These are phyloP conservation scores for Trissolcus basalis DNA, from an alignment of 1,140 invertebrate genomes.

Conservation along the genomic window DNA sequence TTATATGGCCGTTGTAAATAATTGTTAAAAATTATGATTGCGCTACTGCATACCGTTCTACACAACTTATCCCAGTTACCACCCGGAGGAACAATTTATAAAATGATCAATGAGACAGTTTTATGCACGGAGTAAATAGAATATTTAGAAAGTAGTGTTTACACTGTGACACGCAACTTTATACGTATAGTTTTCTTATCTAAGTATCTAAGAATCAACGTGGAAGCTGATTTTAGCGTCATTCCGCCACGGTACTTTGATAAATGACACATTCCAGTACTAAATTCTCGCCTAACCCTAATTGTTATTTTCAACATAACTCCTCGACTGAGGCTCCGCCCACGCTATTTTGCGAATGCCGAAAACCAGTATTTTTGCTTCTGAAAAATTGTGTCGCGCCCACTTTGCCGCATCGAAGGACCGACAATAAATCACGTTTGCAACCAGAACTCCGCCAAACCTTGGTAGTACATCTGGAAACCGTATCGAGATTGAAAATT, in stretches of 20 bases:
- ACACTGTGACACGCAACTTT: too few species aligned
- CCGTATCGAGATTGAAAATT: conserved; percentile 13
- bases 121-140: too few species aligned
- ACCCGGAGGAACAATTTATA: too few species aligned
- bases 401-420: conserved; percentile 3
- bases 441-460: background rate
- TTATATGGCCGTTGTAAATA: too few species aligned
- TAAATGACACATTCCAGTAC: conserved; percentile 21
- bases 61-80: too few species aligned
- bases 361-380: conserved; percentile 22
- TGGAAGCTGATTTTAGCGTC: conserved; percentile 17
- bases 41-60: too few species aligned
- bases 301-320: conserved; percentile 36
- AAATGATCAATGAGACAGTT: too few species aligned
- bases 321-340: conserved; percentile 9
- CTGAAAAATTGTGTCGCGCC: conserved; percentile 30
- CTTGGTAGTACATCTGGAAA: background rate
- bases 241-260: conserved; percentile 11
- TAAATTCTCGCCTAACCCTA: conserved; percentile 18
- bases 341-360: conserved; percentile 5
- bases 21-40: too few species aligned
- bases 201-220: too few species aligned
- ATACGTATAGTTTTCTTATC: too few species aligned
- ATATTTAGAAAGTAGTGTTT: too few species aligned
- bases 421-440: conserved; percentile 22